These are phyloP conservation scores for Puffinus mauretanicus DNA, from an alignment of 2,113 vertebrate genomes.

Conservation along the genomic window DNA sequence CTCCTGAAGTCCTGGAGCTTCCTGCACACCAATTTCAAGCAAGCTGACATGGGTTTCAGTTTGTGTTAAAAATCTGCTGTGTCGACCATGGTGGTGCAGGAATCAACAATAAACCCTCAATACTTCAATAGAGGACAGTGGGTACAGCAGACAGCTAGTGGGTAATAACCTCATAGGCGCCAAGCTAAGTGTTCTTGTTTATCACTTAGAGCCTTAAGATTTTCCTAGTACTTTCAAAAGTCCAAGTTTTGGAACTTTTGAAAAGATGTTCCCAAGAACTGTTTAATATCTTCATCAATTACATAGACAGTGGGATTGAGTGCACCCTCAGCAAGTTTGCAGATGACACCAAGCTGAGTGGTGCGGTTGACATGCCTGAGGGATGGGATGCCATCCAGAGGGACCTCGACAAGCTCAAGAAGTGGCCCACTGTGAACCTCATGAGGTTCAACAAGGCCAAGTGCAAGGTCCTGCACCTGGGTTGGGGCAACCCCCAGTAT, in stretches of 20 bases:
- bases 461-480: no score
- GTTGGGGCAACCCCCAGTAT: no score
- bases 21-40: neutral
- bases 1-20: neutral
- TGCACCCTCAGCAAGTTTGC: neutral
- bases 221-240: neutral
- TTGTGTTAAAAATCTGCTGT: neutral
- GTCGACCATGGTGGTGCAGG: fast-evolving
- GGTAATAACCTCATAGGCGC: neutral
- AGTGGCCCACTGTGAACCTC: no score
- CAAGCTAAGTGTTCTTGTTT: neutral
- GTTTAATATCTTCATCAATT: neutral
- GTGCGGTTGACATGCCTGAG: neutral
- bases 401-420: neutral
- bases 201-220: neutral
- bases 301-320: neutral
- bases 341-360: neutral
- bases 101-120: neutral
- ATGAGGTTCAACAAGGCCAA: no score
- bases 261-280: neutral
- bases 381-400: neutral
- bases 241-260: neutral
- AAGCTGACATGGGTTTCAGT: neutral
- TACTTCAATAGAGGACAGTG: neutral
- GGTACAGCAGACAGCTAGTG: neutral